Base-by-base conservation (phyloP, 2,888 invertebrate genomes). In the Synergus gifuensis region DNA sequence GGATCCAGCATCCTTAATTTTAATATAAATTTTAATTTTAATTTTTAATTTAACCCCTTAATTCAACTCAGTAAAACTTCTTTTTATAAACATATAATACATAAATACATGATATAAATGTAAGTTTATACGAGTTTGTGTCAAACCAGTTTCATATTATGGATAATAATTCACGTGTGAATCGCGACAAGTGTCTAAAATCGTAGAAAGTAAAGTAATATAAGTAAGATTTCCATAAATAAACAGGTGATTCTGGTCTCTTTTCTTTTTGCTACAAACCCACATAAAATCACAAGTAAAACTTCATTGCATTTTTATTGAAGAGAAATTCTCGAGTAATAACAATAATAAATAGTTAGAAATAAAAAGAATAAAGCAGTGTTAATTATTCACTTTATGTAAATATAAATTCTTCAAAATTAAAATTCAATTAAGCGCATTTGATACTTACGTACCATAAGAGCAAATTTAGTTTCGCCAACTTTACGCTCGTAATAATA, bases 171-270 rank as follows among this genome's bases (percentile, higher is more conserved):
- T 73, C 49, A n/a, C 54, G 36, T 54, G 54, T 73, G 36, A 54
- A 36, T 73, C 54, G 49, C 36, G 40, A 73, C 28, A 73, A 54
- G 49, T 73, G 54, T 54, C 54, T 73, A 40, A 73, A 60, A 40
- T 73, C 49, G 11, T 73, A 73, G 73, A 73, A 73, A 73, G 73
- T 40, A 54, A 73, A 36, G 73, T 73, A 54, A 73, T 36, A 46
- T n/a, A 49, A 28, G 16, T 28, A 36, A 49, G 28, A 54, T 54
- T 73, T 36, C 36, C 73, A 73, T 36, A 11, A 36, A n/a, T 18
- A 22, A 46, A 44, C 12, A 18, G 60, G 60, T 60, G 22, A 28
- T 60, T 22, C 11, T 28, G 28, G 1, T 22, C 22, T 60, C 22
- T 22, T 22, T 60, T 60, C 60, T 12, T 60, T 42, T 67, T 46